Evolutionary conservation across 2,113 vertebrate species (phyloP), one percentile per base, ranked within the genome.

Genomic region (Fulmarus glacialis): DNA sequence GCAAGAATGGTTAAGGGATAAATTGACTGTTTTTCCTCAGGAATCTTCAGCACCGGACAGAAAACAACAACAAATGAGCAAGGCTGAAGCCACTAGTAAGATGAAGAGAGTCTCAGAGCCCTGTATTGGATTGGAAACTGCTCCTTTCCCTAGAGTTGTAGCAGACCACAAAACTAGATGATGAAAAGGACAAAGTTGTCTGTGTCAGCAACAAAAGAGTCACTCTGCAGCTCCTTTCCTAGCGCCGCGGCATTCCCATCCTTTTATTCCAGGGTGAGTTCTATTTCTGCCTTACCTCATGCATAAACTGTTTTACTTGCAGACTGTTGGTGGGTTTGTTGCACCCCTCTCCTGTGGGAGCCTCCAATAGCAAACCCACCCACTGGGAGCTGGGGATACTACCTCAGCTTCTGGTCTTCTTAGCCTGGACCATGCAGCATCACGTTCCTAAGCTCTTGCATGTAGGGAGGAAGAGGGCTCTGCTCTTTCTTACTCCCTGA

Each of bases 21-120:
- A 85, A 68, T 6, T n/a, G 40, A 64, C 56, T 58, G 15, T 8
- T 83, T 97, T 97, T 96, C 90, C 59, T 96, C 59, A 17, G 95
- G 78, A 86, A 87, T 82, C 63, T 95, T 93, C 56, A 73, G 82
- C 94, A 96, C 64, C 58, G 94, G 88, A 90, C 74, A 92, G 90
- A 79, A 79, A 68, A 40, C 16, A 82, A 36, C 15, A 87, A 95
- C 27, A 79, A 83, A 87, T 15, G 48, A 68, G 23, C 32, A 59
- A 85, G 21, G 36, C 15, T 75, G 73, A 91, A 79, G 47, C 6
- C 72, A 12, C 63, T 55, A 36, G 8, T 7, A 78, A 71, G 50
- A 50, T 48, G 40, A 63, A 53, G 24, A 52, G 26, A 45, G 5
- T 26, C 62, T 59, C 32, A 73, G 34, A 71, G 42, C 12, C 26